These are phyloP conservation scores for Neoscelio sp. DNA, from an alignment of 2,888 invertebrate genomes.

Conservation along the genomic window DNA sequence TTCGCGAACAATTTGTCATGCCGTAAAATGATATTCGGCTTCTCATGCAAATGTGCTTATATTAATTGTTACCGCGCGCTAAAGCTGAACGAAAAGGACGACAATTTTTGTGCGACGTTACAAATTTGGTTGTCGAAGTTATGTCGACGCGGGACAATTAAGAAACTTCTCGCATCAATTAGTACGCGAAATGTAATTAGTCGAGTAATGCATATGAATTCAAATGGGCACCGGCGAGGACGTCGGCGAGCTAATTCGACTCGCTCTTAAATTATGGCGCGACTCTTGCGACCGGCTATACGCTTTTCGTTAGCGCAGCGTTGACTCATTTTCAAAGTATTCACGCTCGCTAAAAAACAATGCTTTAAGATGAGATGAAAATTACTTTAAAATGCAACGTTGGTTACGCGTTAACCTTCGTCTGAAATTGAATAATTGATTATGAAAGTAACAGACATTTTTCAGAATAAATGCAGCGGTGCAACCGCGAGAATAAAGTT, in stretches of 20 bases:
- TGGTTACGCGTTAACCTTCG: too few species aligned
- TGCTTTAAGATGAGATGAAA: slow-evolving; percentile 17
- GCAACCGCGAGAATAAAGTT: too few species aligned
- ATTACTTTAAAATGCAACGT: slow-evolving; percentile 18
- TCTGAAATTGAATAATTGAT: too few species aligned
- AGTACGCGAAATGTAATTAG: slow-evolving; percentile 48
- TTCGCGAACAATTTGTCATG: too few species aligned
- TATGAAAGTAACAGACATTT: too few species aligned
- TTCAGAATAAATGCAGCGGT: too few species aligned
- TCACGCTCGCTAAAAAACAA: slow-evolving; percentile 45
- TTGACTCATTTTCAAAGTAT: slow-evolving; percentile 50
- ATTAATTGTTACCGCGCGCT: too few species aligned
- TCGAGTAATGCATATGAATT: slow-evolving; percentile 29
- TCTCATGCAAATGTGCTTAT: too few species aligned
- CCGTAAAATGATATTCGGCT: too few species aligned
- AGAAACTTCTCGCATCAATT: slow-evolving; percentile 46
- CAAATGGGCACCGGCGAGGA: slow-evolving; percentile 37
- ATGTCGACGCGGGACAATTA: slow-evolving; percentile 15
- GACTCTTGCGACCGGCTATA: slow-evolving; percentile 29
- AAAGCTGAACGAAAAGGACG: too few species aligned
- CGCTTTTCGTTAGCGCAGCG: slow-evolving; percentile 31
- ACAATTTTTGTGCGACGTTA: slow-evolving; percentile 6
- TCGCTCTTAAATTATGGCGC: slow-evolving; percentile 46
- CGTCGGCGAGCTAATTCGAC: slow-evolving; percentile 56
- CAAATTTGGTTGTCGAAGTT: slow-evolving; percentile 34